Conservation (phyloP, 2,888 invertebrate genomes). For the Cosmorhoe ocellata region DNA sequence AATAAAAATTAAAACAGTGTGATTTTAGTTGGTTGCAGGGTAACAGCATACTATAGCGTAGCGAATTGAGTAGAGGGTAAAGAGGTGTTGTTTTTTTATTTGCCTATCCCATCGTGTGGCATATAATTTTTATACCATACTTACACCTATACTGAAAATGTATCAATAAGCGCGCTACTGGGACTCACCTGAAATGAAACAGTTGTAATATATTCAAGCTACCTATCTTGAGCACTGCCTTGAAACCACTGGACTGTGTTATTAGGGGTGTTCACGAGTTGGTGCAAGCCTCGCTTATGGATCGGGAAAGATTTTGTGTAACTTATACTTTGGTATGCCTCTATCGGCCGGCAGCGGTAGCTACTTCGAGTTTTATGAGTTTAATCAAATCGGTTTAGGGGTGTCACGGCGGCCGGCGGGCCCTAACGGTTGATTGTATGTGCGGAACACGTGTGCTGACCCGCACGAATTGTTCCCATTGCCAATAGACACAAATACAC, state of each 20-base stretch:
- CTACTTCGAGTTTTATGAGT: conserved; percentile 72
- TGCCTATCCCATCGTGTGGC: too few species aligned
- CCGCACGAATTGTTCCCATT: conserved; percentile 46
- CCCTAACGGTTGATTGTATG: conserved; percentile 69
- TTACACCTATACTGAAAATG: too few species aligned
- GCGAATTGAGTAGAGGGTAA: too few species aligned
- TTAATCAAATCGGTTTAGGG: conserved; percentile 77
- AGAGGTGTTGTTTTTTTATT: too few species aligned
- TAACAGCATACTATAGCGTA: too few species aligned
- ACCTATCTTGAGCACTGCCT: conserved; percentile 61
- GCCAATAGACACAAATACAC: conserved; percentile 46
- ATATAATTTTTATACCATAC: too few species aligned
- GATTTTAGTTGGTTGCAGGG: too few species aligned
- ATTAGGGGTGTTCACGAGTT: conserved; percentile 68
- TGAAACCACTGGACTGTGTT: conserved; percentile 75
- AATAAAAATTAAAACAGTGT: too few species aligned
- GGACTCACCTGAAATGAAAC: conserved; percentile 35
- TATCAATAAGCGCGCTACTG: conserved; percentile 6
- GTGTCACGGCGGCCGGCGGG: conserved; percentile 53
- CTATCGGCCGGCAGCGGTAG: conserved; percentile 38
- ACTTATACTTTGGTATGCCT: conserved; percentile 28
- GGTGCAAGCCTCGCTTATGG: conserved; percentile 51
- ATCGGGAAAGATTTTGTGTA: conserved; percentile 50
- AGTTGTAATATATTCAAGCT: conserved; percentile 65
- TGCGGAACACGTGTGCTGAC: conserved; percentile 66